Base-by-base conservation (phyloP, 2,113 vertebrate genomes). In the Arothron firmamentum region DNA sequence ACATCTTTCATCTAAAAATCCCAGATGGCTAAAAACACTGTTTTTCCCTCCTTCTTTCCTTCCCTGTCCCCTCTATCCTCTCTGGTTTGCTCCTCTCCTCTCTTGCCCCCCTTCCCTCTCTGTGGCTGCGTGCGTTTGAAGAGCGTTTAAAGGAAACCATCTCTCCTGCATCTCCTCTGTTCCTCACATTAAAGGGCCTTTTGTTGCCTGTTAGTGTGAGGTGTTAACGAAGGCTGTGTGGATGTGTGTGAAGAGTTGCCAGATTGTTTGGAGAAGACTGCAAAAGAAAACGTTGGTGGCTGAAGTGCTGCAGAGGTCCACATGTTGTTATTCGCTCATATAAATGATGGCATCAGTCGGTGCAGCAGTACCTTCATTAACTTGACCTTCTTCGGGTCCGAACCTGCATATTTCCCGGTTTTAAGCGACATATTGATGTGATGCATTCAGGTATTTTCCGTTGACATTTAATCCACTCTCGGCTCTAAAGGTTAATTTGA, bases 401-500 rank as follows among this genome's bases (percentile, higher is more conserved):
- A 17, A 5, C 43, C 49, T 52, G 50, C 23, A 4, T 21, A 25
- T 23, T 25, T 15, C 10, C 50, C 23, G 14, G 19, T 23, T 25
- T 23, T 20, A 23, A 4, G 6, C 13, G 13, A 5, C 23, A 18
- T 18, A n/a, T 34, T 19, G 47, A 59, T 50, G 55, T 64, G 68
- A 54, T 59, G 28, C 12, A 43, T 56, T 56, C 63, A 42, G 28
- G 38, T 54, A 14, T 52, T 62, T 47, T 46, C 58, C 60, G 42
- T 42, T 68, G 59, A 54, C 71, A 68, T 74, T 74, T 64, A 59
- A 69, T 65, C 60, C 47, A 45, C 72, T 63, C 34, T 8, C 34
- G 38, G 66, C 58, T 62, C 60, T 59, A 83, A 83, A 87, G 80
- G 83, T 85, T 84, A 82, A 84, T 78, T 65, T 72, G 62, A 61